Percentiles rank a stretch among this genome's conserved stretches.
These are phyloP conservation scores for Chaetodon auriga DNA, from an alignment of 2,113 vertebrate species.

Conservation along the genomic window DNA sequence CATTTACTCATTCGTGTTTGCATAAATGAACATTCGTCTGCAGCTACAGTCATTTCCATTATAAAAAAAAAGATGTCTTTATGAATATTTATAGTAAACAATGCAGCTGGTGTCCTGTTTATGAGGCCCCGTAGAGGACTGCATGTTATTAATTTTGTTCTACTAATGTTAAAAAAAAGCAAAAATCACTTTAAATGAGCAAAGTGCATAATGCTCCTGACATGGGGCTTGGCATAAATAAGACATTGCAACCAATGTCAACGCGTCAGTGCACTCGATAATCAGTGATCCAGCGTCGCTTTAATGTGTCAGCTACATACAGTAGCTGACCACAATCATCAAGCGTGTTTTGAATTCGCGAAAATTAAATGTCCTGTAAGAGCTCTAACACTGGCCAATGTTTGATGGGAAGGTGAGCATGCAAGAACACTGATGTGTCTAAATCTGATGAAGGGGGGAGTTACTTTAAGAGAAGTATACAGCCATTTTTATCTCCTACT, in stretches of 20 bases:
- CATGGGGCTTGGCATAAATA: slow-evolving; percentile 56
- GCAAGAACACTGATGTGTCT: slow-evolving; percentile 51
- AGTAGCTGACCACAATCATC: slow-evolving; percentile 24
- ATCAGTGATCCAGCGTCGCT: slow-evolving; percentile 17
- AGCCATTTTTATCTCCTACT: slow-evolving; percentile 27
- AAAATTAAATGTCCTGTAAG: slow-evolving; percentile 25
- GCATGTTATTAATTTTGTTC: slow-evolving; percentile 34
- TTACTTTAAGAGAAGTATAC: slow-evolving; percentile 36
- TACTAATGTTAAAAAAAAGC: slow-evolving; percentile 63
- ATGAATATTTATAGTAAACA: slow-evolving; percentile 50
- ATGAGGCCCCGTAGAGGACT: slow-evolving; percentile 28
- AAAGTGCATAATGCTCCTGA: slow-evolving; percentile 66
- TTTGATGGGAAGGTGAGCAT: slow-evolving; percentile 57
- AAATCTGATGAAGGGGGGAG: slow-evolving; percentile 40
- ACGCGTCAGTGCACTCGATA: slow-evolving; percentile 60
- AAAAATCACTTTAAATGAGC: slow-evolving; percentile 50
- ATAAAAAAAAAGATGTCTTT: slow-evolving; percentile 18
- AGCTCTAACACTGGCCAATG: slow-evolving; percentile 37
- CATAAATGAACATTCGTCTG: slow-evolving; percentile 11
- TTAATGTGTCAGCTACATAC: slow-evolving; percentile 2
- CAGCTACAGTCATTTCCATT: slow-evolving; percentile 62
- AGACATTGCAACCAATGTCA: slow-evolving; percentile 44
- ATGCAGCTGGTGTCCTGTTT: slow-evolving; percentile 60
- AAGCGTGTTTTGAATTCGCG: slow-evolving; percentile 16
- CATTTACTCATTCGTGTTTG: neutral